These are phyloP conservation scores for Lepidotrigona ventralis DNA, from an alignment of 1,140 invertebrate species.

Conservation along the genomic window DNA sequence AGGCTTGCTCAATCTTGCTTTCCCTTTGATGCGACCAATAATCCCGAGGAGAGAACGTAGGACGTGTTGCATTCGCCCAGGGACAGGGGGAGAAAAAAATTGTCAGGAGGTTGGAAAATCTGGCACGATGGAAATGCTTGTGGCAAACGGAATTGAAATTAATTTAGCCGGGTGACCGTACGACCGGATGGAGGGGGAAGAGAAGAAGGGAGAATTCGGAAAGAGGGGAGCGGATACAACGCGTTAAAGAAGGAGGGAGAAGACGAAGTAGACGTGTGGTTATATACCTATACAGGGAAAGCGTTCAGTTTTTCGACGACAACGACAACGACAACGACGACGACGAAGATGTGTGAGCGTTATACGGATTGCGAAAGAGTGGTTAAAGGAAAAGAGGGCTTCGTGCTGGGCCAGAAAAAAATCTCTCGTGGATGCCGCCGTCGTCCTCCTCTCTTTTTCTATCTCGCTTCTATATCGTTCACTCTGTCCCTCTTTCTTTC, in stretches of 20 bases:
- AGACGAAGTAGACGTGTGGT: slow-evolving; percentile 13
- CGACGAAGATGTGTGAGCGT: slow-evolving; percentile 59
- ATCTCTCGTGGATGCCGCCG: slow-evolving; percentile 52
- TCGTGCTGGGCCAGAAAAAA: slow-evolving; percentile 53
- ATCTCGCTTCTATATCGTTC: slow-evolving; percentile 33
- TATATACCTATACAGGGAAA: background rate
- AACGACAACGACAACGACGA: background rate
- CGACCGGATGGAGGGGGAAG: background rate
- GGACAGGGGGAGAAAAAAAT: slow-evolving; percentile 37
- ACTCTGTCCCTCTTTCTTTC: slow-evolving; percentile 7
- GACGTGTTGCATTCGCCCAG: background rate
- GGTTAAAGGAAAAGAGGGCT: slow-evolving; percentile 33
- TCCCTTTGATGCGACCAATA: slow-evolving; percentile 11
- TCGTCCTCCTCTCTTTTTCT: slow-evolving; percentile 22
- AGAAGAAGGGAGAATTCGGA: background rate
- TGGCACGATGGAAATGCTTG: slow-evolving; percentile 14
- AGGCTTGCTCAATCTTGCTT: background rate
- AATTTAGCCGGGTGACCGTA: slow-evolving; percentile 61
- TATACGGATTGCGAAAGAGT: slow-evolving; percentile 48
- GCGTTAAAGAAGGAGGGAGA: slow-evolving; percentile 32
- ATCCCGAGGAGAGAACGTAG: background rate
- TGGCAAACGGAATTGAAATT: slow-evolving; percentile 63
- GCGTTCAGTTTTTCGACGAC: slow-evolving; percentile 47
- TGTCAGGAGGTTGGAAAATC: slow-evolving; percentile 1
- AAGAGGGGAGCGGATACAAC: background rate